phyloP scores from a whole-genome alignment of 2,888 invertebrate species.

The Leptopilina myrica region DNA sequence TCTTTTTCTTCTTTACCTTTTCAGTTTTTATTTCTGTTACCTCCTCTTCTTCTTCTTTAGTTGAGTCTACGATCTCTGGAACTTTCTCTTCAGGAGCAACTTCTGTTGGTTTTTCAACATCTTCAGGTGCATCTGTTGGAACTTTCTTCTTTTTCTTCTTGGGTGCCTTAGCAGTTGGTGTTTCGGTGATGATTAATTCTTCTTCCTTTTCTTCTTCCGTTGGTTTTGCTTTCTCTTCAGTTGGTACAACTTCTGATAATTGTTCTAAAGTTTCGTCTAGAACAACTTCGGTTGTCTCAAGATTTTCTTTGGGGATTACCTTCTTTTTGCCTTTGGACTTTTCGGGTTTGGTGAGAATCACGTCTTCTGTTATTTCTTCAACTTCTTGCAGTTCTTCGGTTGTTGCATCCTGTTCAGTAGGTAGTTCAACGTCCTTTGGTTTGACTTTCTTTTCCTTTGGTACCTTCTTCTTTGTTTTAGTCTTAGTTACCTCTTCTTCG shows the following conservation, averaged over 20 bases:
- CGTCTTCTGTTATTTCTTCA: constrained; percentile 65
- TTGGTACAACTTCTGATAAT: constrained; percentile 55
- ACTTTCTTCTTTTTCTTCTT: constrained; percentile 15
- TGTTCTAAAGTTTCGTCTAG: constrained; percentile 42
- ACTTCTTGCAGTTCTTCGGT: constrained; percentile 62
- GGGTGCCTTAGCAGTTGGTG: constrained; percentile 65
- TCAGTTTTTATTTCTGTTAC: too few relatives aligned
- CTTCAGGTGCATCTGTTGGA: neutral
- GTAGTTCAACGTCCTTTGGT: neutral
- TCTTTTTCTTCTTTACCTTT: constrained; percentile 46
- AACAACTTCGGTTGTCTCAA: constrained; percentile 52
- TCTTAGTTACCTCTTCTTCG: constrained; percentile 16
- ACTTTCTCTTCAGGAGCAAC: constrained; percentile 32
- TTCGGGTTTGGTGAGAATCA: constrained; percentile 60
- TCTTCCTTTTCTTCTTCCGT: constrained; percentile 69
- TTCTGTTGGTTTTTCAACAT: neutral
- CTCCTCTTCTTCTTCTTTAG: too few relatives aligned
- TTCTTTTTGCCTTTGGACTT: constrained; percentile 77
- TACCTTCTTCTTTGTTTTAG: constrained; percentile 53
- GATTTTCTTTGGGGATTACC: constrained; percentile 73
- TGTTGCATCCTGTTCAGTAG: constrained; percentile 62
- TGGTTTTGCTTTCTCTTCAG: constrained; percentile 61
- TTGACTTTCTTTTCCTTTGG: constrained; percentile 54
- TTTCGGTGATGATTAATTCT: constrained; percentile 53
- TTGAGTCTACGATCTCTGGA: neutral